A percentile compares a stretch with the other conserved stretches of the same genome.
Evolutionary conservation across 2,113 vertebrate genomes (phyloP).

Genomic region (Equus przewalskii): DNA sequence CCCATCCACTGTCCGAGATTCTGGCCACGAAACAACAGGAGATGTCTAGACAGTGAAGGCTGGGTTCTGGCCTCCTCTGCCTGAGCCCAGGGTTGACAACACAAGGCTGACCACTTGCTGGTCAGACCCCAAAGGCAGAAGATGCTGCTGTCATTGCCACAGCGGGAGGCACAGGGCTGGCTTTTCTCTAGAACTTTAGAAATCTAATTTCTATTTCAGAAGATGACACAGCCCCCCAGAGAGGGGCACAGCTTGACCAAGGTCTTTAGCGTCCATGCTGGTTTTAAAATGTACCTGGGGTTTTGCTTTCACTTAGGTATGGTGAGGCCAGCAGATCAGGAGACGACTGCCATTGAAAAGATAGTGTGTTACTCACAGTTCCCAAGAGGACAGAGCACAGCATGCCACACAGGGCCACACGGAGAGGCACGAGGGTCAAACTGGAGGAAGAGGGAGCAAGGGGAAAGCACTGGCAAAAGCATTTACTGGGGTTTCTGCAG

Average conservation of each 20-base stretch:
- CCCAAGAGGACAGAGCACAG: background rate
- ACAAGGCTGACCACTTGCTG: too few relatives aligned
- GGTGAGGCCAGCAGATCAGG: background rate
- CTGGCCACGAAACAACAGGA: background rate
- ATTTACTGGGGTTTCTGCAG: background rate
- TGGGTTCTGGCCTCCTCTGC: background rate
- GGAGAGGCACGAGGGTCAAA: background rate
- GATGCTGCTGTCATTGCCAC: background rate
- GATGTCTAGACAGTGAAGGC: background rate
- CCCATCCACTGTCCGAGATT: background rate
- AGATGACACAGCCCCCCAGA: background rate
- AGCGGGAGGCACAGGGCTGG: background rate
- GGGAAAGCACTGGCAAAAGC: background rate
- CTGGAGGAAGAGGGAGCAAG: background rate
- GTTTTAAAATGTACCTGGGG: background rate
- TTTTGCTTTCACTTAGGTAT: background rate
- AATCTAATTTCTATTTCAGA: background rate
- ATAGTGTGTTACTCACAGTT: background rate
- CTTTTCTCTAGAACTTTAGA: background rate
- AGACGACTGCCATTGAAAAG: background rate
- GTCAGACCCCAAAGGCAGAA: background rate
- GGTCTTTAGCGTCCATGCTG: background rate
- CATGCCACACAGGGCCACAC: background rate
- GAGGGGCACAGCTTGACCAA: background rate
- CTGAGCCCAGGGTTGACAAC: background rate